Conservation (phyloP, 2,797 vertebrate species). For the Mus minutoides region DNA sequence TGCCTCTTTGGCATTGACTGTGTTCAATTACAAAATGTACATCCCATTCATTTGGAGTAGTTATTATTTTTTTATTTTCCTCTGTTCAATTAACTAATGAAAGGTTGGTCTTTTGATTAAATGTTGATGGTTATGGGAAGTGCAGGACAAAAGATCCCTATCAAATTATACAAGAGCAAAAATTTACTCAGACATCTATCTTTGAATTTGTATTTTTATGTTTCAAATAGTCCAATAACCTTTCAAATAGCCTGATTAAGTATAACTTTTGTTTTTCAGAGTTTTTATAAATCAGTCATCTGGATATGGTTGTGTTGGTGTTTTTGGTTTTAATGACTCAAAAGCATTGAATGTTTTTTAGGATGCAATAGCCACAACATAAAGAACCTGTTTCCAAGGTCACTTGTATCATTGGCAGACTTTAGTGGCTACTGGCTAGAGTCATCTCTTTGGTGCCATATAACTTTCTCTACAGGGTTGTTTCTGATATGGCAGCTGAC, state of each 20-base stretch:
- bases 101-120: conserved; percentile 19
- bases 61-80: neutral
- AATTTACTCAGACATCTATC: neutral
- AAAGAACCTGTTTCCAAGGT: neutral
- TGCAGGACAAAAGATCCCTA: neutral
- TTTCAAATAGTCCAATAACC: neutral
- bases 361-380: neutral
- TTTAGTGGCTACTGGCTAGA: neutral
- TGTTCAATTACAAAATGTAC: conserved; percentile 27
- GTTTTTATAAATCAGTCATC: neutral
- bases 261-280: neutral
- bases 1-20: conserved; percentile 24
- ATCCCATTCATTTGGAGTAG: neutral
- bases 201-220: neutral
- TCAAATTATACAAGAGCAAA: neutral
- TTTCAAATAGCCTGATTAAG: neutral
- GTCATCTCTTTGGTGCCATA: neutral
- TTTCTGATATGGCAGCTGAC: neutral
- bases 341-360: neutral
- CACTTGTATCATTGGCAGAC: neutral
- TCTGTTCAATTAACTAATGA: neutral
- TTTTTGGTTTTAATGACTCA: neutral
- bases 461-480: neutral
- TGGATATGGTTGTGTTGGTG: neutral
- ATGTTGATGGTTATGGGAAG: neutral